Evolutionary conservation across 2,888 invertebrate genomes (phyloP).

Genomic region (Cheilosia urbana): DNA sequence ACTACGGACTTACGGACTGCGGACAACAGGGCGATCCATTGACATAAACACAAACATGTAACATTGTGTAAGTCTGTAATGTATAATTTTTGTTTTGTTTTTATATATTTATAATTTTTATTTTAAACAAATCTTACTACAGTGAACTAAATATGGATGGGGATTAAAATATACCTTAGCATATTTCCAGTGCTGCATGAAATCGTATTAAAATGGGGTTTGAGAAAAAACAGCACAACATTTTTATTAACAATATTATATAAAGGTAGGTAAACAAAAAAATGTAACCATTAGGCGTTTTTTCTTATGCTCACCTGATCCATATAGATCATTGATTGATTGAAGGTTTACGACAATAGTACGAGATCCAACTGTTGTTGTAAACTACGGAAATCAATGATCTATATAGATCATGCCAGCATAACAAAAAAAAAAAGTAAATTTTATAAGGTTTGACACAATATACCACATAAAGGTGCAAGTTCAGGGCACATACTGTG

Average conservation of each 20-base stretch:
- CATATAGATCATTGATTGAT: no score
- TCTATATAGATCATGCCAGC: no score
- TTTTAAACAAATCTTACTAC: slow-evolving; percentile 71
- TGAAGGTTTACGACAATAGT: no score
- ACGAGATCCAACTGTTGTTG: no score
- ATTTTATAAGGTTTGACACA: slow-evolving; percentile 9
- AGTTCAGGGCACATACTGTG: slow-evolving; percentile 20
- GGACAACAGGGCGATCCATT: slow-evolving; percentile 94
- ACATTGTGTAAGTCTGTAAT: slow-evolving; percentile 94
- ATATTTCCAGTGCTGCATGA: slow-evolving; percentile 84
- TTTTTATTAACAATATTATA: slow-evolving; percentile 7
- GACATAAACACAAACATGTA: slow-evolving; percentile 94
- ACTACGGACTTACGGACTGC: slow-evolving; percentile 87
- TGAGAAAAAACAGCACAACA: not conserved
- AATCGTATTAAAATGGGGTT: slow-evolving; percentile 26
- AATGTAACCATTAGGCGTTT: slow-evolving; percentile 29
- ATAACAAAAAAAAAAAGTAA: no score
- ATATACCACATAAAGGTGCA: slow-evolving; percentile 9
- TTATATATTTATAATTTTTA: slow-evolving; percentile 19
- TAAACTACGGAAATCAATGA: no score
- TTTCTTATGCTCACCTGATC: no score
- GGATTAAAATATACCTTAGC: slow-evolving; percentile 81
- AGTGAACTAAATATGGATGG: slow-evolving; percentile 25
- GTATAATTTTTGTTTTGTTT: slow-evolving; percentile 63
- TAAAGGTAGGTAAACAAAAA: not conserved